Conservation (phyloP, 2,797 vertebrate genomes). For the Menidia menidia region DNA sequence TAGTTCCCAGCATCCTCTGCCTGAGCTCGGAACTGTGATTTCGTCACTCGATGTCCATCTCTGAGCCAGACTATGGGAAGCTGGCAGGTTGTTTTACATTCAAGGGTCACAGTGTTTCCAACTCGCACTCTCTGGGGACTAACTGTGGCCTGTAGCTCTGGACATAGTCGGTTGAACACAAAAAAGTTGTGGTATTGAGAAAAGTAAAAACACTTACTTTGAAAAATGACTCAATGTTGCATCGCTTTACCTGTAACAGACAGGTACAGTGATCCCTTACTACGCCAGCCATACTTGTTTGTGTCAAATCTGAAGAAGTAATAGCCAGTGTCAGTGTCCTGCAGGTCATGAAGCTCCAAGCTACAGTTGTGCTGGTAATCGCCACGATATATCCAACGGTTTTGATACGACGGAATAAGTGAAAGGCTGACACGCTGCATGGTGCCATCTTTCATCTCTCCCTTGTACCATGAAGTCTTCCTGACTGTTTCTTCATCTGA, state of each 20-base stretch:
- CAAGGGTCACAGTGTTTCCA: constrained; percentile 40
- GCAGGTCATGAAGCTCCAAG: constrained; percentile 46
- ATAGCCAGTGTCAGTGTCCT: constrained; percentile 39
- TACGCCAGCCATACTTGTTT: fast-evolving
- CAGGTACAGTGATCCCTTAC: constrained; percentile 28
- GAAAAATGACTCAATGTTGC: background rate
- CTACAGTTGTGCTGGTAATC: constrained; percentile 42
- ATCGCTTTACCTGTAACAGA: constrained; percentile 46
- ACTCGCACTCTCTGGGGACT: constrained; percentile 22
- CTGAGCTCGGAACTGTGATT: constrained; percentile 22
- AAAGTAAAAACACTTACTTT: background rate
- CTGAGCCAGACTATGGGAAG: constrained; percentile 39
- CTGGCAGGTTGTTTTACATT: constrained; percentile 34
- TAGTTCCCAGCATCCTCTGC: constrained; percentile 50
- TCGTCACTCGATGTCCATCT: constrained; percentile 35
- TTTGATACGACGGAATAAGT: constrained; percentile 8
- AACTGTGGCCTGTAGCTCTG: constrained; percentile 35
- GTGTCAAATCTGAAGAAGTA: constrained; percentile 60
- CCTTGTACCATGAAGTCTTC: constrained; percentile 38
- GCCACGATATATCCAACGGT: constrained; percentile 37
- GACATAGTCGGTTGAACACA: background rate
- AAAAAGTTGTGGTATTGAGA: background rate
- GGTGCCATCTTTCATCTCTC: fast-evolving
- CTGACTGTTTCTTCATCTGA: background rate
- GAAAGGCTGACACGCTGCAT: constrained; percentile 34